Evolutionary conservation across 2,113 vertebrate species (phyloP).

Genomic region (Corythaixoides concolor): DNA sequence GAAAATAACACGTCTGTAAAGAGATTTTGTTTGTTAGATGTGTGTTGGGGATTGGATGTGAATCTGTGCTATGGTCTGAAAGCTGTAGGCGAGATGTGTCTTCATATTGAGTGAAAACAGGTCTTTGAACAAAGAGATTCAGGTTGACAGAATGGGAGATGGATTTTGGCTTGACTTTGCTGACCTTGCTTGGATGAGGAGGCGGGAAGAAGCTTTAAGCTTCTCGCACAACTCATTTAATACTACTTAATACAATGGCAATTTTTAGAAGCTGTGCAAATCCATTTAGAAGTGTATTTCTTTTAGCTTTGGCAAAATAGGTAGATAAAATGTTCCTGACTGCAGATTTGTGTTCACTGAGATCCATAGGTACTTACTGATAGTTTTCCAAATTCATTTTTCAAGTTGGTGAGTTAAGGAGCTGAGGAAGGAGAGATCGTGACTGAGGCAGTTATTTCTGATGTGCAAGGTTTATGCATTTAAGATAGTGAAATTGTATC

Average conservation of each 20-base stretch:
- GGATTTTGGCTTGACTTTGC: not conserved
- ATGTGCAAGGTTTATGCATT: not conserved
- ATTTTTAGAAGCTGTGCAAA: not conserved
- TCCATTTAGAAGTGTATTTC: not conserved
- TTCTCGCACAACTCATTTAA: accelerated
- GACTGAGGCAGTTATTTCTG: not conserved
- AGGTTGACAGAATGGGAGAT: not conserved
- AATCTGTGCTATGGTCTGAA: not conserved
- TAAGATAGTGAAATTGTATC: not conserved
- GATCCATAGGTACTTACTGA: not conserved
- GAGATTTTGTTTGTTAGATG: not conserved
- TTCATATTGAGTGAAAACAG: not conserved
- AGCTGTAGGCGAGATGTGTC: not conserved
- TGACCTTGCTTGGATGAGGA: not conserved
- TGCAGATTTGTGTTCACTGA: not conserved
- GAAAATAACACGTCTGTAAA: not conserved
- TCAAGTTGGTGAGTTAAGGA: not conserved
- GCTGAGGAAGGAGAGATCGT: not conserved
- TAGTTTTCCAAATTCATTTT: not conserved
- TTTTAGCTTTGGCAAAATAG: not conserved
- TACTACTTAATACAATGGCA: accelerated
- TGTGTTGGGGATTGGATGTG: not conserved
- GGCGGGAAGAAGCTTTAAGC: not conserved
- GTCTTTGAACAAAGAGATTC: not conserved
- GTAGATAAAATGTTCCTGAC: not conserved